Base-by-base conservation (phyloP, 2,113 vertebrate species). In the Eptesicus fuscus region DNA sequence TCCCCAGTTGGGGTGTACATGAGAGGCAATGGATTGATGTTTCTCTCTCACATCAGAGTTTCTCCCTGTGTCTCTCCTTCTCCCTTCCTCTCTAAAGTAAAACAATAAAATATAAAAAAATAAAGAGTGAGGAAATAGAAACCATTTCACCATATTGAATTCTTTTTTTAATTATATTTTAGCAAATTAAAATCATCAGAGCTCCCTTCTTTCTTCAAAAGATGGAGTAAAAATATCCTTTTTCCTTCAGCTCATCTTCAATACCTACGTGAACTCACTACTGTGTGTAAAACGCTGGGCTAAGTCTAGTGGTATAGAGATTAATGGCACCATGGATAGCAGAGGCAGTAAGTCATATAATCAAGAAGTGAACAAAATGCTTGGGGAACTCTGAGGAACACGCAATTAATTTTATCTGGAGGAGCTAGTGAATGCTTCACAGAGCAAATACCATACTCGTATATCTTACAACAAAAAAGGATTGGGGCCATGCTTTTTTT, bases 101-200 rank as follows among this genome's bases (percentile, higher is more conserved):
- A 59, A 59, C 25, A 59, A 59, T 59, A 25, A 59, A 59, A 59
- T 59, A 65, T 16, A 65, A 32, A 0, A 96, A 37, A 96, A 32
- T 40, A 9, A 78, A 80, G 11, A 91, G 47, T 86, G 32, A 88
- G 49, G 70, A 84, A 92, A 71, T n/a, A 76, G 61, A 59, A 56
- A 67, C 53, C 59, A 17, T 90, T 96, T 6, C 0, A 97, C 84
- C 67, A 17, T 94, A 28, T 28, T 88, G 92, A 97, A 40, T 61
- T 94, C 37, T 86, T 44, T 59, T 90, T 97, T 77, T 83, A 92
- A 42, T 82, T 20, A 88, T 91, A 95, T 97, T 90, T 97, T 93
- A 74, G 71, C 69, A 74, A 83, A 94, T 96, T 74, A 94, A 80
- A 93, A 95, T 74, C 11, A 80, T 92, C 77, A 37, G 90, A 87